These are phyloP conservation scores for Catharus minimus DNA, from an alignment of 2,113 vertebrate species.

Conservation along the genomic window DNA sequence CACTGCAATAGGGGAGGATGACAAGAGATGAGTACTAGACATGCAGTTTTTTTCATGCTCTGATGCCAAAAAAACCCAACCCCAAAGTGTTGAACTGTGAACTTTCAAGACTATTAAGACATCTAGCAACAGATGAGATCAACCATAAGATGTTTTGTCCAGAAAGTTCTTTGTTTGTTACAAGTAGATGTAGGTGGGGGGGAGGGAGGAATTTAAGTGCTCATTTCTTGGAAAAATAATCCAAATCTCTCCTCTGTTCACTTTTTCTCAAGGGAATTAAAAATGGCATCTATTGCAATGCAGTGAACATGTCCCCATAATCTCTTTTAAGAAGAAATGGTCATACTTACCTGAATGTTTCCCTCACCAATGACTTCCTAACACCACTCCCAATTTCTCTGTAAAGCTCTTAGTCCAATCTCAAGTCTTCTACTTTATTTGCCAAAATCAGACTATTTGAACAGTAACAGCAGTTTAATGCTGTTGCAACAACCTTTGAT, in stretches of 20 bases:
- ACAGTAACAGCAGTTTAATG: neutral
- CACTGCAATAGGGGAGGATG: conserved; percentile 56
- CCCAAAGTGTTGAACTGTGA: neutral
- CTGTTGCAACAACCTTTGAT: neutral
- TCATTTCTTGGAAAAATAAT: conserved; percentile 3
- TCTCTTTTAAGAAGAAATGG: neutral
- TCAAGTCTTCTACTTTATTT: neutral
- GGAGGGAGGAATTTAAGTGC: neutral
- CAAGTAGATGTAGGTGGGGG: neutral
- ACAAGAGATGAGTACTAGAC: conserved; percentile 56
- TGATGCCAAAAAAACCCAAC: conserved; percentile 15
- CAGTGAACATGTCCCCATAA: neutral
- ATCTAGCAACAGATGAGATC: conserved; percentile 27
- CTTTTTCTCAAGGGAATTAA: neutral
- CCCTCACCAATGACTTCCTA: neutral
- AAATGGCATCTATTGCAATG: conserved; percentile 14
- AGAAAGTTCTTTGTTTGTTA: conserved; percentile 48
- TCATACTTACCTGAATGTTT: conserved; percentile 50
- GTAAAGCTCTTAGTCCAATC: neutral
- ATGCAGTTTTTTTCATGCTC: conserved; percentile 61
- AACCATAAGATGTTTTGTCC: conserved; percentile 31
- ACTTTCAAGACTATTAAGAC: conserved; percentile 58
- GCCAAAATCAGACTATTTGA: neutral
- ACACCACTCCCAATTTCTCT: neutral
- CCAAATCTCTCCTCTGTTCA: neutral